Percentiles rank a stretch among this genome's conserved stretches.
Evolutionary conservation across 64 coral and sea anemone species (phyloP).

Genomic region (Dendronephthya gigantea): DNA sequence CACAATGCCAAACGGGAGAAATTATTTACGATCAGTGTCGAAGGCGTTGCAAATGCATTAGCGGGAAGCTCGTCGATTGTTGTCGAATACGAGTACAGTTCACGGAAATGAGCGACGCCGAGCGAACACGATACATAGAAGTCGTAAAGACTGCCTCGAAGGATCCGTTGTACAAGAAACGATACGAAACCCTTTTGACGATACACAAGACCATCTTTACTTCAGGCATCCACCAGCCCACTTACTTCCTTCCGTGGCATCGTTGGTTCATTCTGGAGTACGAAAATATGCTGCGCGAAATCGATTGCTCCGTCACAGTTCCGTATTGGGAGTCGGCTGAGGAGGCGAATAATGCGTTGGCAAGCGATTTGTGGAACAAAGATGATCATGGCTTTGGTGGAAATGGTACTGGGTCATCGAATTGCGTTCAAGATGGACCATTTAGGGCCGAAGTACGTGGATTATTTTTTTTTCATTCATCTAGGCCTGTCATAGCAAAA

Average conservation of each 20-base stretch:
- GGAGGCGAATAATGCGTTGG: background rate
- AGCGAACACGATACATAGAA: constrained; percentile 39
- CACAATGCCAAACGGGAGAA: constrained; percentile 17
- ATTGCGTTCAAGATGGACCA: constrained; percentile 7
- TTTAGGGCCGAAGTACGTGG: background rate
- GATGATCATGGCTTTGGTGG: constrained; percentile 41
- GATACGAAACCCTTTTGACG: constrained; percentile 47
- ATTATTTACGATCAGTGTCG: constrained; percentile 26
- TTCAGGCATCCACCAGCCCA: constrained; percentile 2
- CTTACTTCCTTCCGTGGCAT: constrained; percentile 56
- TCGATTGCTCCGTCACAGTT: constrained; percentile 49
- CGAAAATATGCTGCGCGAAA: constrained; percentile 51
- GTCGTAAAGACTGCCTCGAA: constrained; percentile 30
- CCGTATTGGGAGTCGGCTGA: constrained; percentile 55
- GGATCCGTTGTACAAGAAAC: constrained; percentile 23
- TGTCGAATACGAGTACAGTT: constrained; percentile 46
- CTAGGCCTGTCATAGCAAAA: no score
- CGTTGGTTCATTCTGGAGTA: constrained; percentile 64
- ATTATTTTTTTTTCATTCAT: background rate
- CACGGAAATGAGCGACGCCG: constrained; percentile 28
- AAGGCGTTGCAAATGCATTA: constrained; percentile 32
- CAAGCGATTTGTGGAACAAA: background rate
- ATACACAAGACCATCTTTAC: constrained; percentile 31
- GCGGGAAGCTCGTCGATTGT: constrained; percentile 30
- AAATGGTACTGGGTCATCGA: background rate